These are phyloP conservation scores for Leucophora obtusa DNA, from an alignment of 2,888 invertebrate genomes.

Conservation along the genomic window DNA sequence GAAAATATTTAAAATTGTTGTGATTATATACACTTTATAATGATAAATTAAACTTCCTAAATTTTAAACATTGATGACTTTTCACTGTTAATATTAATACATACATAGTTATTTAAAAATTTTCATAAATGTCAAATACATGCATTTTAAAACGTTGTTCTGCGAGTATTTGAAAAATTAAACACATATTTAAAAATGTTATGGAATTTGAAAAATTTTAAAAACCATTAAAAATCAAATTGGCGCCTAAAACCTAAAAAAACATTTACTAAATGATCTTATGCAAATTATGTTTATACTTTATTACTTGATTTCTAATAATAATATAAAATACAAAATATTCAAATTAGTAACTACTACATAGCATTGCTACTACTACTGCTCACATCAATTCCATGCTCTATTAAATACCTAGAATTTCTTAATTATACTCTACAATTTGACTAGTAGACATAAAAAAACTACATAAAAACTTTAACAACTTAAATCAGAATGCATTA, in stretches of 20 bases:
- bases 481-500: constrained; percentile 22
- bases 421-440: constrained; percentile 31
- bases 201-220: not conserved
- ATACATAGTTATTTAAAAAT: too few species aligned
- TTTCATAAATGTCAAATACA: too few species aligned
- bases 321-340: constrained; percentile 26
- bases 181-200: not conserved
- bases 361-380: not conserved
- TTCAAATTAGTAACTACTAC: constrained; percentile 35
- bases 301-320: constrained; percentile 16
- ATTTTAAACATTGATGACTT: too few species aligned
- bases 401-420: constrained; percentile 53
- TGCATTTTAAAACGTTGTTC: too few species aligned
- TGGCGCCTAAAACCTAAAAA: not conserved
- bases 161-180: too few species aligned
- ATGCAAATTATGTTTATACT: constrained; percentile 19
- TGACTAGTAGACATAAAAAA: constrained; percentile 10
- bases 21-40: too few species aligned
- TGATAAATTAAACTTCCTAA: too few species aligned
- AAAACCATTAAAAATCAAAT: not conserved
- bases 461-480: constrained; percentile 4
- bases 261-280: constrained; percentile 5
- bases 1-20: not conserved
- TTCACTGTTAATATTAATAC: too few species aligned
- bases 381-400: constrained; percentile 38